Evolutionary conservation across 2,888 invertebrate species (phyloP), one percentile per base, ranked within the genome.

Genomic region (Ophion slaviceki): DNA sequence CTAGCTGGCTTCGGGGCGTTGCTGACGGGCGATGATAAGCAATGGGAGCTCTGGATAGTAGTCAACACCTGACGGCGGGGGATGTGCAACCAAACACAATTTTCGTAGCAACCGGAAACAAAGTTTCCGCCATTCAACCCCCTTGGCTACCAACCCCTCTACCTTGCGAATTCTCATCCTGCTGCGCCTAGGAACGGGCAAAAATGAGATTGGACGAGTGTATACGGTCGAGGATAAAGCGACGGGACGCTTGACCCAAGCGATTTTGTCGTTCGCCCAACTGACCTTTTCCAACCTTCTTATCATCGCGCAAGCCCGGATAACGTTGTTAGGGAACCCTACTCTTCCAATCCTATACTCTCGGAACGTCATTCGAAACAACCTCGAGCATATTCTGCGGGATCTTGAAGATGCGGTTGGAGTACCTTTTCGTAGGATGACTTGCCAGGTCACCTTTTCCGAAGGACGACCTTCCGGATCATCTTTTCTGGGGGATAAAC

Each of bases 101-200:
- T 85, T 85, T 82, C 82, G 20, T 76, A 68, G 68, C 82, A 82
- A 82, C 85, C 85, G 85, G 75, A 82, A 85, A 76, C 85, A 76
- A 85, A 76, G 75, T 85, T 82, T 20, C 62, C 67, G 59, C 75
- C 47, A 53, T 67, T 67, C 53, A 36, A 11, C 62, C 40, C 45
- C 24, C 20, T 14, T 59, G 14, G 47, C 28, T 14, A 24, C 24
- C 7, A 11, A 32, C 6, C 20, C 6, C 11, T 24, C 53, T 17
- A n/a, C 40, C 40, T 14, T 24, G 24, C 28, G 4, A 36, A 45
- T 77, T 66, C 20, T 64, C 77, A 47, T 47, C n/a, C 20, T 64
- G 14, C 10, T n/a, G 10, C 3, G 17, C 4, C 45, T 47, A 10
- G 47, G 20, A 24, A 59, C 5, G 36, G 17, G n/a, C 5, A 40